Base-by-base conservation (phyloP, 2,888 invertebrate species). In the Bembecia ichneumoniformis region DNA sequence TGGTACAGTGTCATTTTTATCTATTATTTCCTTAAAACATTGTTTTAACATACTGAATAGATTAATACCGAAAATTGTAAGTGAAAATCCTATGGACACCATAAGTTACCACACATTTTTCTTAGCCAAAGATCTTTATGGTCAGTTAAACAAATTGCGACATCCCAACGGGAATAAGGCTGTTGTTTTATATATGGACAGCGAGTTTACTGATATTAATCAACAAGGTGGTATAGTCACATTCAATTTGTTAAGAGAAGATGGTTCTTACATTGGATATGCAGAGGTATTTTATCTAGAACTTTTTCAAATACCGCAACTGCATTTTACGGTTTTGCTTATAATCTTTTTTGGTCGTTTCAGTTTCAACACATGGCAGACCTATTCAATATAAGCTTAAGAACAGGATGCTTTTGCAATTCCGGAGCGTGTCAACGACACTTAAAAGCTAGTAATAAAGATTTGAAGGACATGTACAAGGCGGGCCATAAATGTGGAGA, bases 391-490 rank as follows among this genome's bases (percentile, higher is more conserved):
- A 93, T 99, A 48, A 92, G 93, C 59, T 74, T 99, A 43, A 90
- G 99, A 55, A 96, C 96, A 1, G 99, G 99, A 0, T 98, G 98
- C 72, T 97, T 98, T 73, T 99, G 99, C 75, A 99, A 99, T 82
- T 94, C 97, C 1, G 99, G 98, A 11, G 94, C 97, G 1, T 98
- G 98, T 70, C 95, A 97, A 71, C 83, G 91, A 47, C 94, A 94
- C 66, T 82, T 98, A 46, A 77, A 87, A 5, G 82, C 96, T 7
- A 88, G 90, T 0, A 89, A 92, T 48, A 84, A 90, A 11, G 92
- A 94, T 50, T 87, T 97, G 58, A 90, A 91, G 59, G 88, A 90
- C 34, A 94, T 97, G 74, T 96, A 91, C 74, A 90, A 93, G 88
- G 91, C 92, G 2, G 98, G 98, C 0, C 97, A 97, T 74, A 91